Evolutionary conservation across 2,113 vertebrate species (phyloP).

Genomic region (Microcebus ravelobensis): DNA sequence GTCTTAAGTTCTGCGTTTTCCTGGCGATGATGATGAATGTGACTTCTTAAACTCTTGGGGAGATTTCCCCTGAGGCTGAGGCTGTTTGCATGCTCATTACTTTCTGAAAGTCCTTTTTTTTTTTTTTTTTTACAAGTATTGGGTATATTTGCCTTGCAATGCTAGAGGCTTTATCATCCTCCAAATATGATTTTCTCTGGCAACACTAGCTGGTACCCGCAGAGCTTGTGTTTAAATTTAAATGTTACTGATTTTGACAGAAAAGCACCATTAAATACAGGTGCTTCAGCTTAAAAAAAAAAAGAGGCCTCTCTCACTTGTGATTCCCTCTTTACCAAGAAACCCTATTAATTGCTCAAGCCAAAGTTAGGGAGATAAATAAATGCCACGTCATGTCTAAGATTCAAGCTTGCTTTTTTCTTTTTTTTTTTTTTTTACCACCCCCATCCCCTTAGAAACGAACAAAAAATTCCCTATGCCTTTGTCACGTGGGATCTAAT

Average conservation of each 20-base stretch:
- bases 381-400: not conserved
- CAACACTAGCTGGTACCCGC: not conserved
- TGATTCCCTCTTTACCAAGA: conserved; percentile 33
- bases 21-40: too few relatives aligned
- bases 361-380: not conserved
- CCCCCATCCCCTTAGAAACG: too few relatives aligned
- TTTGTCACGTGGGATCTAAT: not conserved
- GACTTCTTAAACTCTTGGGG: not conserved
- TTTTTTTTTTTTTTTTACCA: too few relatives aligned
- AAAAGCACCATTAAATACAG: not conserved
- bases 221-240: conserved; percentile 49
- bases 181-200: not conserved
- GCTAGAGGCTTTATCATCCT: not conserved
- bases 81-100: not conserved
- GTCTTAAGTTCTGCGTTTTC: not conserved
- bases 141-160: not conserved
- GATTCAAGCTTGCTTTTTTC: not conserved
- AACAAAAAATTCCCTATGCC: not conserved
- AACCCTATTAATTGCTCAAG: not conserved
- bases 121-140: not conserved
- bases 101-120: not conserved
- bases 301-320: conserved; percentile 5
- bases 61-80: not conserved
- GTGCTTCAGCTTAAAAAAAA: not conserved
- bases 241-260: not conserved